Evolutionary conservation across 2,888 invertebrate genomes (phyloP).

Genomic region (Tinea pellionella): DNA sequence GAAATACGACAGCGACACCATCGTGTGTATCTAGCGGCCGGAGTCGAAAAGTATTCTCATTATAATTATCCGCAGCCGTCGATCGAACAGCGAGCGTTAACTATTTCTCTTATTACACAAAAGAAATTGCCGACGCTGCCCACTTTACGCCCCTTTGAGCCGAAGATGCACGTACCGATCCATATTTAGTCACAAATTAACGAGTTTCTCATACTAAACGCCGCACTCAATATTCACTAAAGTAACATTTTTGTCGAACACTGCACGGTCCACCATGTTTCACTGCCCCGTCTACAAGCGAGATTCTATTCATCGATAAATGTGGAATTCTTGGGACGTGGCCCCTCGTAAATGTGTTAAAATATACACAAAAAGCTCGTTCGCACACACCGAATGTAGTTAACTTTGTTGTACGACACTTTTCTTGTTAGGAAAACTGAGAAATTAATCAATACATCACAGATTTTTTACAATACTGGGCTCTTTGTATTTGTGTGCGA

Average conservation of each 20-base stretch:
- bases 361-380: constrained; percentile 31
- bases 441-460: constrained; percentile 70
- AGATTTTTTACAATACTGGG: constrained; percentile 65
- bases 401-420: constrained; percentile 24
- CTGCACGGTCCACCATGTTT: constrained; percentile 62
- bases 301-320: constrained; percentile 69
- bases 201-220: constrained; percentile 27
- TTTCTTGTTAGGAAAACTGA: constrained; percentile 44
- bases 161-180: constrained; percentile 39
- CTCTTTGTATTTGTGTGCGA: constrained; percentile 60
- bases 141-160: constrained; percentile 2
- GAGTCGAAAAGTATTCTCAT: constrained; percentile 23
- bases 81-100: constrained; percentile 19
- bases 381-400: constrained; percentile 25
- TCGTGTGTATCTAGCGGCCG: constrained; percentile 35
- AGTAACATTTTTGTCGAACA: constrained; percentile 48
- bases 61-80: constrained; percentile 41
- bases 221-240: constrained; percentile 48
- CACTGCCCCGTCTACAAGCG: constrained; percentile 35
- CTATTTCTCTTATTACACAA: background rate
- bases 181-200: constrained; percentile 43
- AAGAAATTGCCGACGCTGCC: background rate
- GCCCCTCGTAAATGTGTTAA: constrained; percentile 43
- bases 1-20: constrained; percentile 57
- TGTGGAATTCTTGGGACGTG: constrained; percentile 65